phyloP scores from a whole-genome alignment of 2,113 vertebrate genomes.

The Panurus biarmicus region DNA sequence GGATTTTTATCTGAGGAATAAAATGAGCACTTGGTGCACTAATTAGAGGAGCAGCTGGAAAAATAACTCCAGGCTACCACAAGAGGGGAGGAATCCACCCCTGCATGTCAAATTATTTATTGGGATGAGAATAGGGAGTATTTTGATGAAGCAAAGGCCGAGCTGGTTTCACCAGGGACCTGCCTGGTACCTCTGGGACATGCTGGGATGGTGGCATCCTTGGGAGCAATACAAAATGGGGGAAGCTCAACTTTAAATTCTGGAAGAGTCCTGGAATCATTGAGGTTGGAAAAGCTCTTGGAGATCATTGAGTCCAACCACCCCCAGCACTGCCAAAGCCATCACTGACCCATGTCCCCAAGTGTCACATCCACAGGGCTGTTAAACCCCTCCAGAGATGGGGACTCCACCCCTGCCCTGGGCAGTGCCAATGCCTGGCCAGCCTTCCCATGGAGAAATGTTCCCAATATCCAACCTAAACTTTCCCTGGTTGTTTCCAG shows the following conservation, averaged over 20 bases:
- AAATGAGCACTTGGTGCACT: constrained; percentile 35
- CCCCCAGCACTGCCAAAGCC: neutral
- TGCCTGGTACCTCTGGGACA: neutral
- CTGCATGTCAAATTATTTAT: neutral
- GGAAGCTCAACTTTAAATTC: neutral
- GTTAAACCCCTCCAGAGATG: fast-evolving
- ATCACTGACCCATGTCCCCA: neutral
- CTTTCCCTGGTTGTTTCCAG: neutral
- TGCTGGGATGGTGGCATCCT: neutral
- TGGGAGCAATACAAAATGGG: neutral
- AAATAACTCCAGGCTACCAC: constrained; percentile 21
- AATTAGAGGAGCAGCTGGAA: constrained; percentile 52
- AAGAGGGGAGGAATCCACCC: neutral
- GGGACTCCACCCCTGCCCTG: neutral
- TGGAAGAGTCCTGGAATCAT: neutral
- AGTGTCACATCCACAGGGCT: neutral
- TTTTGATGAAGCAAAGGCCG: neutral
- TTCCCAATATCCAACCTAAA: neutral
- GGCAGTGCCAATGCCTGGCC: neutral
- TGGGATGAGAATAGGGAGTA: neutral
- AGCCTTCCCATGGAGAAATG: too few relatives aligned
- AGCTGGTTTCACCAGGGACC: neutral
- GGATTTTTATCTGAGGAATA: constrained; percentile 34
- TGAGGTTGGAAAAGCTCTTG: neutral
- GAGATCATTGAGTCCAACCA: fast-evolving